Conservation (phyloP, 2,113 vertebrate genomes). For the Pachyramphus minor region DNA sequence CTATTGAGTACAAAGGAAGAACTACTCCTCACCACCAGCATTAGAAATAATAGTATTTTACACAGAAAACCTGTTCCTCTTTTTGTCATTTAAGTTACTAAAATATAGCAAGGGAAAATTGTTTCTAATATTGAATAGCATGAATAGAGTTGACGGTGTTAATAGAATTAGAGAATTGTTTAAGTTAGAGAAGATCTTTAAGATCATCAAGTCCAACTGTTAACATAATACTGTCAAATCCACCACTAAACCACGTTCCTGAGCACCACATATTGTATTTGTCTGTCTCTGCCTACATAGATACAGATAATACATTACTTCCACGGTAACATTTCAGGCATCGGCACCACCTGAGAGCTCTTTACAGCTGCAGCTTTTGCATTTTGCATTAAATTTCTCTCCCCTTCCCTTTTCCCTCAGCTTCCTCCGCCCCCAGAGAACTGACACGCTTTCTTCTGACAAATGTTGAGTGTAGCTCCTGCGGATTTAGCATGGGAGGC, state of each 20-base stretch:
- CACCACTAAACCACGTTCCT: not conserved
- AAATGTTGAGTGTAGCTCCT: conserved; percentile 58
- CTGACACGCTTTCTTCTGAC: conserved; percentile 40
- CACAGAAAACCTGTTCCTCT: not conserved
- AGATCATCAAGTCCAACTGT: not conserved
- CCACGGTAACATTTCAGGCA: not conserved
- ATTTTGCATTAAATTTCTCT: conserved; percentile 20
- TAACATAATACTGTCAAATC: not conserved
- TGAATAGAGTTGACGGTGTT: not conserved
- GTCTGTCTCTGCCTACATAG: not conserved
- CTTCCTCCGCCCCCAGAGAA: conserved; percentile 11
- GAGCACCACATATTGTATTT: not conserved
- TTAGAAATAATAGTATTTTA: not conserved
- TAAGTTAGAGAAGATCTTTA: not conserved
- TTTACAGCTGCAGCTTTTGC: not conserved
- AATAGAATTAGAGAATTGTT: not conserved
- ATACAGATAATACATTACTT: not conserved
- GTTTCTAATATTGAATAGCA: not conserved
- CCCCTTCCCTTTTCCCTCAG: not conserved
- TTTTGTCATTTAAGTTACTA: not conserved
- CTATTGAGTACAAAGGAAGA: not conserved
- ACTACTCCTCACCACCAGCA: not conserved
- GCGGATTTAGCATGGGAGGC: conserved; percentile 68
- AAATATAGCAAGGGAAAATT: not conserved
- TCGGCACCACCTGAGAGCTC: not conserved